Evolutionary conservation across 2,797 vertebrate species (phyloP), one percentile per base, ranked within the genome.

Genomic region (Tinamus major): DNA sequence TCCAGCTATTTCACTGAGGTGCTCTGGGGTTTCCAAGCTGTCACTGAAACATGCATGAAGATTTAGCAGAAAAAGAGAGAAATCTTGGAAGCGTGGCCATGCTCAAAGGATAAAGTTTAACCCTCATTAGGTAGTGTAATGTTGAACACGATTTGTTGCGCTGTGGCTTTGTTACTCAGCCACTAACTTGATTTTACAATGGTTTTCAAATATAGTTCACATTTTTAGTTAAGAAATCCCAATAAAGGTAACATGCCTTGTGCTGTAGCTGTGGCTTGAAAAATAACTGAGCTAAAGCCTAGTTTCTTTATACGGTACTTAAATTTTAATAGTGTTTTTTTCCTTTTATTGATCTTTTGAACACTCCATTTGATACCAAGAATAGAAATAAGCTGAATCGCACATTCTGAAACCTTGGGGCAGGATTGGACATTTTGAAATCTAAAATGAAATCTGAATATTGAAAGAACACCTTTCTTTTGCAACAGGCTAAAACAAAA

Each of bases 161-260:
- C 46, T 77, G 70, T 71, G 81, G 77, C 49, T 89, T 88, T 91
- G 67, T 75, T 93, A 88, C 68, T 77, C 72, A 75, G 77, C 79
- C 71, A 94, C 71, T 86, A 90, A 78, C 84, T 90, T 80, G 72
- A 93, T 79, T 89, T 93, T 91, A 84, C 85, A 92, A 39, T 42
- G 61, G 41, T 70, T 74, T 5, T 37, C 67, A 84, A 49, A n/a
- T 59, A 79, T 15, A 53, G 62, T 71, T 88, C 82, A 71, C 35
- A 46, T 88, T 93, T 91, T 92, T 90, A 70, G 87, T 90, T 91
- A 93, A 91, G 77, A 95, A 95, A 90, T 88, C 51, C 48, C 71
- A 37, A 13, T 84, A 91, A 89, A 86, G 68, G 67, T 79, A 86
- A 84, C 58, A 85, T 35, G 49, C 55, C 74, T 85, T 76, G 44